Evolutionary conservation across 2,888 invertebrate species (phyloP).

Genomic region (Athalia rosae): DNA sequence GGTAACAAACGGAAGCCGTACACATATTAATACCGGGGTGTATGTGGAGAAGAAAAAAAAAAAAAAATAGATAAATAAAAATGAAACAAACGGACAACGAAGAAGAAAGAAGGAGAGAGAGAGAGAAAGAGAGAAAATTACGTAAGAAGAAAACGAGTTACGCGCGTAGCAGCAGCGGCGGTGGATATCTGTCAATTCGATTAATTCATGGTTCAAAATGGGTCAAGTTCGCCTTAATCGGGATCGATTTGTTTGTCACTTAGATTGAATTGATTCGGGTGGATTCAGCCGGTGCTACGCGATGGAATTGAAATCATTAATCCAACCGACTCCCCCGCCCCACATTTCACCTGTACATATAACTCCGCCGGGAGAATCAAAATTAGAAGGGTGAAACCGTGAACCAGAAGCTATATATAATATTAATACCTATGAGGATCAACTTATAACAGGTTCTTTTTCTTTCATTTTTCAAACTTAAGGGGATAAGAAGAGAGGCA

Average conservation of each 20-base stretch:
- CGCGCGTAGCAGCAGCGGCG: constrained; percentile 17
- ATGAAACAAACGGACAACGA: neutral
- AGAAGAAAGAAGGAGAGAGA: neutral
- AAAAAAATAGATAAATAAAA: constrained; percentile 4
- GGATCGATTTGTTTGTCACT: constrained; percentile 33
- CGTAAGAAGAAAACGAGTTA: constrained; percentile 57
- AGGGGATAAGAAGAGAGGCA: no score
- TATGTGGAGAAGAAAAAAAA: neutral
- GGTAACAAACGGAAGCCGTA: constrained; percentile 17
- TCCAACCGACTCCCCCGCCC: neutral
- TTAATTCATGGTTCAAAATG: constrained; percentile 56
- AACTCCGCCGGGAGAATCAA: neutral
- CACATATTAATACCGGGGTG: neutral
- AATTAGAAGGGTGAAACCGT: neutral
- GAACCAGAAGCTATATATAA: neutral
- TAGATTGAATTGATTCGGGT: constrained; percentile 30
- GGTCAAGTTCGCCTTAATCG: constrained; percentile 58
- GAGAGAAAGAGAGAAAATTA: constrained; percentile 51
- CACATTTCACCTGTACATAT: no score
- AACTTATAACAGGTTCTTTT: no score
- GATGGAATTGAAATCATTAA: constrained; percentile 8
- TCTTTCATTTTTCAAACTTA: no score
- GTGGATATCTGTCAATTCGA: constrained; percentile 51
- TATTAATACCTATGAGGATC: no score
- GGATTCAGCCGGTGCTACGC: neutral